These are phyloP conservation scores for Pteromalus puparum DNA, from an alignment of 1,140 invertebrate species.

Conservation along the genomic window DNA sequence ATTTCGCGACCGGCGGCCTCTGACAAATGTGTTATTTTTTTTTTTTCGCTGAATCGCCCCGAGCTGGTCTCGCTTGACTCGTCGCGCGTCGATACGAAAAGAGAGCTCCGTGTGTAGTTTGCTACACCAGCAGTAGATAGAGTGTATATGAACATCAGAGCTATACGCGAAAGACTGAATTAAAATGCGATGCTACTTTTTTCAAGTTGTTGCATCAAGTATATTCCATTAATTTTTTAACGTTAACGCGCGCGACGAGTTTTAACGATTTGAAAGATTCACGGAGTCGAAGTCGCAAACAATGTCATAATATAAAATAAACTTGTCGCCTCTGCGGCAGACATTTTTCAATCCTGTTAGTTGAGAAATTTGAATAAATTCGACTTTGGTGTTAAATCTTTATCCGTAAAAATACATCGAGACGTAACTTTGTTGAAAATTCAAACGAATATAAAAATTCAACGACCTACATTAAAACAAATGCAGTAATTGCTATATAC, in stretches of 20 bases:
- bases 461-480: neutral
- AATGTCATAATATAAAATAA: no score
- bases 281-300: no score
- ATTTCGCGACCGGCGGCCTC: constrained; percentile 52
- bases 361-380: no score
- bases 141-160: no score
- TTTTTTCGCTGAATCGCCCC: constrained; percentile 71
- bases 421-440: neutral
- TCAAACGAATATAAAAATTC: neutral
- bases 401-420: neutral
- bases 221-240: no score
- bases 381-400: no score
- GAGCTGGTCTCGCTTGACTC: constrained; percentile 50
- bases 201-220: no score
- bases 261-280: no score
- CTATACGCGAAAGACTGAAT: neutral
- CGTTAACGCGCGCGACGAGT: no score
- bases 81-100: neutral
- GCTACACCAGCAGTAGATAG: neutral
- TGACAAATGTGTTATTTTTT: constrained; percentile 72
- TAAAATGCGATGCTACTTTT: neutral
- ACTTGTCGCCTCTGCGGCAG: no score
- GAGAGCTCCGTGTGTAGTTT: neutral
- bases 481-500: neutral
- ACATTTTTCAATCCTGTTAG: no score